Base-by-base conservation (phyloP, 1,140 invertebrate species). In the Oryctes rhinoceros region DNA sequence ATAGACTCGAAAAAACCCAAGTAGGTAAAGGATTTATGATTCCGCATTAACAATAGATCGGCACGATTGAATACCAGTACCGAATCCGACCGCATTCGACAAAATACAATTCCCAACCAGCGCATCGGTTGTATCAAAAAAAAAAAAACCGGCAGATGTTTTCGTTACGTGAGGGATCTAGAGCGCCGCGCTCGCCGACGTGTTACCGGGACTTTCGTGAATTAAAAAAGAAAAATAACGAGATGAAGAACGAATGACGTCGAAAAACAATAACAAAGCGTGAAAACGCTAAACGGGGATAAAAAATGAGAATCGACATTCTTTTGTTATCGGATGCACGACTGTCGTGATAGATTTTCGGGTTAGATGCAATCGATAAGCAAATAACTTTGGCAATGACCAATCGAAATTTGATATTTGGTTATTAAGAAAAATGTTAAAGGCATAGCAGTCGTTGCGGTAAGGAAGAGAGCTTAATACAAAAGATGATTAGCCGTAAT, bases 251-350 rank as follows among this genome's bases (percentile, higher is more conserved):
- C 1, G 65, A 71, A 71, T 71, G 24, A 71, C 35, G 1, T 35
- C 24, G 20, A 24, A 71, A 59, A 71, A 71, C 65, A 71, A 71
- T 71, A 71, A 71, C 65, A 71, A 18, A 62, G 65, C 65, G 65
- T 71, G 65, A 71, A 71, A 71, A 71, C 65, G 20, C 65, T 35
- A 9, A 24, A 71, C 13, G 13, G 1, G 65, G 65, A 4, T 37
- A 71, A 15, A 30, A 62, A 18, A 18, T 11, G 15, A 62, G 53
- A 62, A 15, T 44, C 53, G 53, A 18, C 5, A 13, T 62, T n/a
- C 15, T 62, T 62, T 62, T 62, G 53, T 18, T 62, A 62, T 15
- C 39, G 39, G 1, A 7, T 44, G 39, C 39, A 10, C 5, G 39
- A 44, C 9, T 7, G 5, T 44, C 39, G 39, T 44, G 39, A 44